Conservation (phyloP, 2,113 vertebrate genomes). For the Notothenia rossii region DNA sequence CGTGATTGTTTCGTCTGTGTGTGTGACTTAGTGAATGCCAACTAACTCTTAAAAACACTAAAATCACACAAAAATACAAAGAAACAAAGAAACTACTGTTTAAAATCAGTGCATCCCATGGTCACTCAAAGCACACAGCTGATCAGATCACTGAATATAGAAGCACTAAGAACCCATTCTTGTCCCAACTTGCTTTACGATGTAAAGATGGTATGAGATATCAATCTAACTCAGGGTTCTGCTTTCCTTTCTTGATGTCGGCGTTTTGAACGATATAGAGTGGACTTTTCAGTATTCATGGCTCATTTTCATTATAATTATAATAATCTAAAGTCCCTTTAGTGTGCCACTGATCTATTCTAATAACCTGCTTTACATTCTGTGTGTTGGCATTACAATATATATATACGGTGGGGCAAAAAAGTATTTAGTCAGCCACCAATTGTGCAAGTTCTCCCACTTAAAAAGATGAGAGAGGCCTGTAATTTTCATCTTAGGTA, state of each 20-base stretch:
- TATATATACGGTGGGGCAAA: too few relatives aligned
- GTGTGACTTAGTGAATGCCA: too few relatives aligned
- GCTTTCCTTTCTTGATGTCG: not conserved
- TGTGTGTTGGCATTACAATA: not conserved
- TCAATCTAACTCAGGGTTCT: not conserved
- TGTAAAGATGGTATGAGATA: not conserved
- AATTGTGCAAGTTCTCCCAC: too few relatives aligned
- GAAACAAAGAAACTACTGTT: too few relatives aligned
- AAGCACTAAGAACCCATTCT: not conserved
- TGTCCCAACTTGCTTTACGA: conserved; percentile 19
- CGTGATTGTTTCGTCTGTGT: too few relatives aligned
- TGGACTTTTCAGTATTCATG: not conserved
- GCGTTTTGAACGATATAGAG: not conserved
- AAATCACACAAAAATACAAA: too few relatives aligned
- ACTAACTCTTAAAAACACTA: too few relatives aligned
- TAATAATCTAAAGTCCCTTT: not conserved
- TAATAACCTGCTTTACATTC: not conserved
- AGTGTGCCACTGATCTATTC: not conserved
- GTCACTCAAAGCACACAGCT: too few relatives aligned
- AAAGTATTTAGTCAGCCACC: too few relatives aligned
- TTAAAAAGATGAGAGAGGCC: too few relatives aligned
- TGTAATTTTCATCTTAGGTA: too few relatives aligned
- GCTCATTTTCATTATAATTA: not conserved
- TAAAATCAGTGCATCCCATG: too few relatives aligned
- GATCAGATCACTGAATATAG: not conserved